Percentiles rank a stretch among this genome's conserved stretches.
Evolutionary conservation across 2,888 invertebrate genomes (phyloP).

Genomic region (Therioaphis trifolii): DNA sequence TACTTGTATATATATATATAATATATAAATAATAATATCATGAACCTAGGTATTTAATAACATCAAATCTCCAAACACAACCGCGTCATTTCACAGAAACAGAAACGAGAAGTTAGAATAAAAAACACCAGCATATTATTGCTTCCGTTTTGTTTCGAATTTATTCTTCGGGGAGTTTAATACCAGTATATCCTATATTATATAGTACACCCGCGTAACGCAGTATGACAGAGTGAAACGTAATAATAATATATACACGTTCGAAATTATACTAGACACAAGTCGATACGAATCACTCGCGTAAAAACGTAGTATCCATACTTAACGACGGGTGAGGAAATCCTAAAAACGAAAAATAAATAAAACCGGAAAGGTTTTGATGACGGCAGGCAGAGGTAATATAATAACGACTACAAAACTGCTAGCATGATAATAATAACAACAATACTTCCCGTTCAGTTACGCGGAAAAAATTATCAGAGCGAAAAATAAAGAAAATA

Average conservation of each 20-base stretch:
- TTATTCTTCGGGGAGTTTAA: not conserved
- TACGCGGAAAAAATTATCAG: not conserved
- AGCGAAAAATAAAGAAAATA: not conserved
- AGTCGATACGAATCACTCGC: no score
- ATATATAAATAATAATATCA: no score
- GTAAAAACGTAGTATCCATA: not conserved
- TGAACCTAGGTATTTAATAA: not conserved
- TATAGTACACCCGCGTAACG: no score
- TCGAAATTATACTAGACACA: no score
- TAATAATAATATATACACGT: no score
- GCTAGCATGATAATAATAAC: not conserved
- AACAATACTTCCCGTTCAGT: not conserved
- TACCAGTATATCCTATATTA: no score
- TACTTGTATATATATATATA: no score
- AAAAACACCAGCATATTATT: not conserved
- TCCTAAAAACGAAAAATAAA: no score
- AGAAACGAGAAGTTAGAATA: not conserved
- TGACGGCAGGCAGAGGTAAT: no score
- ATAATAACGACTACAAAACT: no score
- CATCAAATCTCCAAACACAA: not conserved
- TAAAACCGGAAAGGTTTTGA: no score
- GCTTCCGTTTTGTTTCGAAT: constrained; percentile 9
- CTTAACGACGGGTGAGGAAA: not conserved
- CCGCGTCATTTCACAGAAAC: not conserved
- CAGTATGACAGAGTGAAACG: no score